phyloP scores from a whole-genome alignment of 1,140 invertebrate species.

The Spodoptera frugiperda region DNA sequence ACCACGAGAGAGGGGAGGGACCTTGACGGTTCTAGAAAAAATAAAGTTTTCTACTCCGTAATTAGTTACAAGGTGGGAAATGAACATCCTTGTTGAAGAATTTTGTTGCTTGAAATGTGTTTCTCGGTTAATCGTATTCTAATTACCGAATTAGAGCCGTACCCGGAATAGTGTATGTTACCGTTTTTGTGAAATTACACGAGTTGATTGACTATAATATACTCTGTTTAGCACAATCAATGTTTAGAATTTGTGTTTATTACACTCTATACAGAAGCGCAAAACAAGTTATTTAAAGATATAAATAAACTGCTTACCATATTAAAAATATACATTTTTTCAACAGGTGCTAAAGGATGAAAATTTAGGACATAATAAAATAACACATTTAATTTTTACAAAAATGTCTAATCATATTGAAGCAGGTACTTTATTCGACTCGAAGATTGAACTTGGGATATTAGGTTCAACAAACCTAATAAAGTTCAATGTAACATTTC shows the following conservation, averaged over 20 bases:
- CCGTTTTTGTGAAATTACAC: conserved; percentile 3
- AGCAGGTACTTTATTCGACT: no score
- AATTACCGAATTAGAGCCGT: not conserved
- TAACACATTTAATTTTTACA: no score
- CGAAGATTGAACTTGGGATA: no score
- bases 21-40: conserved; percentile 43
- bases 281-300: no score
- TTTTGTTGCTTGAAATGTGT: conserved; percentile 13
- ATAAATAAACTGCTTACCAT: no score
- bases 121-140: conserved; percentile 19
- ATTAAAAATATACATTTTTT: no score
- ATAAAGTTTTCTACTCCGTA: conserved; percentile 14
- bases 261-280: no score
- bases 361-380: no score
- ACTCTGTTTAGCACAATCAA: not conserved
- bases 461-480: no score
- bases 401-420: no score
- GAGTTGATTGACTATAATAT: not conserved
- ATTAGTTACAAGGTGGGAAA: conserved; percentile 22
- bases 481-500: no score
- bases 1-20: not conserved
- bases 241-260: not conserved
- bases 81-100: conserved; percentile 29
- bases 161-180: conserved; percentile 10
- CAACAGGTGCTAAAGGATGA: no score